A percentile compares a stretch with the other conserved stretches of the same genome.
These are phyloP conservation scores for Dimorphilus gyrociliatus DNA, from an alignment of 2,888 invertebrate genomes.

Conservation along the genomic window DNA sequence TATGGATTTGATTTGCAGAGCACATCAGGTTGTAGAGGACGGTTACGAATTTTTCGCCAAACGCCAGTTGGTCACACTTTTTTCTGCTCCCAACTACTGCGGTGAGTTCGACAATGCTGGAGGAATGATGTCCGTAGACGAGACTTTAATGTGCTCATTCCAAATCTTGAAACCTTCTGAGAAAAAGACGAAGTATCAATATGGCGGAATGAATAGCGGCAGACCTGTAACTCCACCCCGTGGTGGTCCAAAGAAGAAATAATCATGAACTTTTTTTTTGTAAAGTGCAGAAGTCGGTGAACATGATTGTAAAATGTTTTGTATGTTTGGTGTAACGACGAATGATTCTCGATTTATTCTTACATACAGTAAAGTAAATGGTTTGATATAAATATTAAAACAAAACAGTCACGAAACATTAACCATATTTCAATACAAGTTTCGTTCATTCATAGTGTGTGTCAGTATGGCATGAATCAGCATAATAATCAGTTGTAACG, in stretches of 20 bases:
- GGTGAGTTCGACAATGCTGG: conserved; percentile 98
- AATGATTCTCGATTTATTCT: too few relatives aligned
- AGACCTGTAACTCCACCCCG: conserved; percentile 36
- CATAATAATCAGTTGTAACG: too few relatives aligned
- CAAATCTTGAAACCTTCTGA: conserved; percentile 44
- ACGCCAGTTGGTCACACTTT: conserved; percentile 86
- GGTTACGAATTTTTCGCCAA: conserved; percentile 99
- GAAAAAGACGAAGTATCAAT: conserved; percentile 44
- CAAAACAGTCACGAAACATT: too few relatives aligned
- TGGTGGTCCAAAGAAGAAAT: conserved; percentile 12
- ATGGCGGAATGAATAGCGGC: conserved; percentile 40
- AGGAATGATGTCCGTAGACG: conserved; percentile 99
- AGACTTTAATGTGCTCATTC: conserved; percentile 97
- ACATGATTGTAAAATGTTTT: too few relatives aligned
- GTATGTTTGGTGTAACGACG: too few relatives aligned
- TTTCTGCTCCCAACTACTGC: conserved; percentile 91
- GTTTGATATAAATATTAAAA: too few relatives aligned
- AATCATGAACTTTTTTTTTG: too few relatives aligned
- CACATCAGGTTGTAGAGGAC: conserved; percentile 97
- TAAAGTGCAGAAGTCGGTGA: too few relatives aligned
- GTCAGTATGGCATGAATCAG: too few relatives aligned
- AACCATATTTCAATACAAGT: too few relatives aligned
- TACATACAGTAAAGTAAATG: too few relatives aligned
- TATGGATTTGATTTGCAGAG: conserved; percentile 87
- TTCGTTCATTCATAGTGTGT: too few relatives aligned